Evolutionary conservation across 92 coral and sea anemone genomes (phyloP).

Genomic region (Galaxea fascicularis): DNA sequence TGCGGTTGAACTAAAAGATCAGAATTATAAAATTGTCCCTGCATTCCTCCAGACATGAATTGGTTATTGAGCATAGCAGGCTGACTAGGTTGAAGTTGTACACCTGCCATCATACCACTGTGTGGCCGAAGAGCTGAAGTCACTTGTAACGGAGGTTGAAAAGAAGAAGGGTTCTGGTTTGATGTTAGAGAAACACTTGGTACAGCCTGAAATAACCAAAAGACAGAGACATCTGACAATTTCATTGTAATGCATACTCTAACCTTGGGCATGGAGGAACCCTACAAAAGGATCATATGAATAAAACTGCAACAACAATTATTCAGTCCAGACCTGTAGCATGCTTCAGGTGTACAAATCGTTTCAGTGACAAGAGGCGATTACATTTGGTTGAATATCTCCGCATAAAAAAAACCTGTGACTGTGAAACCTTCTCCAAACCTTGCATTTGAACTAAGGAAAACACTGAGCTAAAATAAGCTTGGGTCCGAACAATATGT

Average conservation of each 20-base stretch:
- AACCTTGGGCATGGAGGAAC: background rate
- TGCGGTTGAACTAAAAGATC: slow-evolving; percentile 43
- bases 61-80: slow-evolving; percentile 25
- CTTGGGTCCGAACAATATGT: no score
- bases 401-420: no score
- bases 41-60: slow-evolving; percentile 26
- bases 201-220: slow-evolving; percentile 11
- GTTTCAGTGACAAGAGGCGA: no score
- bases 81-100: slow-evolving; percentile 29
- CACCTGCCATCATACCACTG: background rate
- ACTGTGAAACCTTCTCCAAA: no score
- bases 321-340: no score
- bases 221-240: background rate
- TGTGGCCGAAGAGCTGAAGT: slow-evolving; percentile 40
- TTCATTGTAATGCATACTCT: background rate
- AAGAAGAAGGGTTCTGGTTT: slow-evolving; percentile 15
- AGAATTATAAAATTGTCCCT: slow-evolving; percentile 34
- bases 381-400: no score
- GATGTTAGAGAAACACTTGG: slow-evolving; percentile 4
- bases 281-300: background rate
- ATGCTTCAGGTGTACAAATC: no score
- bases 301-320: background rate
- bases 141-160: slow-evolving; percentile 10
- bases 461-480: no score
- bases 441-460: no score